Percentiles rank a stretch among this genome's conserved stretches.
These are phyloP conservation scores for Stercorarius parasiticus DNA, from an alignment of 2,113 vertebrate species.

Conservation along the genomic window DNA sequence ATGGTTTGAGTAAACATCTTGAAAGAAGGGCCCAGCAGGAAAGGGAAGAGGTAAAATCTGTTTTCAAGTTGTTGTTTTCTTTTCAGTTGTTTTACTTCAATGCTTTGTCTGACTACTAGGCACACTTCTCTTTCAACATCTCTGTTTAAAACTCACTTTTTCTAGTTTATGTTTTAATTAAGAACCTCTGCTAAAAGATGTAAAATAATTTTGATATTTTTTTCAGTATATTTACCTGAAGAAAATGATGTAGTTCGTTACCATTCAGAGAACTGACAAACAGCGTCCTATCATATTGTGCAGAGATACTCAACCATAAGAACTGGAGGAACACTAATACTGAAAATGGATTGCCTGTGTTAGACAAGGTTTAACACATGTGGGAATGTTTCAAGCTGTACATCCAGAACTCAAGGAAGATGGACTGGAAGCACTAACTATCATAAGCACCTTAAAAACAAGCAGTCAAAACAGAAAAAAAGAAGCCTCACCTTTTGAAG, in stretches of 20 bases:
- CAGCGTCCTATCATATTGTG: background rate
- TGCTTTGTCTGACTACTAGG: background rate
- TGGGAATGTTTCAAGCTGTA: background rate
- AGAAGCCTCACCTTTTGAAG: accelerated
- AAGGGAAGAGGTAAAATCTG: background rate
- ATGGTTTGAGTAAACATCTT: background rate
- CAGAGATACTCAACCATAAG: background rate
- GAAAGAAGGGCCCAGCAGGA: background rate
- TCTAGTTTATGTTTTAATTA: background rate
- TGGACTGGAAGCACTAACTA: background rate
- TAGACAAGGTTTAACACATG: background rate
- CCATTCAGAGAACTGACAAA: background rate
- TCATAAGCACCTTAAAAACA: background rate
- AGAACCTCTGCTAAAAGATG: background rate
- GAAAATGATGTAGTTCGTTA: background rate
- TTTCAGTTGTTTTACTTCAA: background rate
- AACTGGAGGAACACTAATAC: background rate
- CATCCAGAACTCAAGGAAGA: background rate
- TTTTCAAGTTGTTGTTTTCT: background rate
- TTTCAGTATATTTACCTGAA: background rate
- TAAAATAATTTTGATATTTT: background rate
- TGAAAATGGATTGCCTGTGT: background rate
- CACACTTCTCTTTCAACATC: background rate
- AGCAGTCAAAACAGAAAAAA: background rate
- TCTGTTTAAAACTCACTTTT: background rate